These are phyloP conservation scores for Euproctis similis DNA, from an alignment of 2,888 invertebrate genomes.

Conservation along the genomic window DNA sequence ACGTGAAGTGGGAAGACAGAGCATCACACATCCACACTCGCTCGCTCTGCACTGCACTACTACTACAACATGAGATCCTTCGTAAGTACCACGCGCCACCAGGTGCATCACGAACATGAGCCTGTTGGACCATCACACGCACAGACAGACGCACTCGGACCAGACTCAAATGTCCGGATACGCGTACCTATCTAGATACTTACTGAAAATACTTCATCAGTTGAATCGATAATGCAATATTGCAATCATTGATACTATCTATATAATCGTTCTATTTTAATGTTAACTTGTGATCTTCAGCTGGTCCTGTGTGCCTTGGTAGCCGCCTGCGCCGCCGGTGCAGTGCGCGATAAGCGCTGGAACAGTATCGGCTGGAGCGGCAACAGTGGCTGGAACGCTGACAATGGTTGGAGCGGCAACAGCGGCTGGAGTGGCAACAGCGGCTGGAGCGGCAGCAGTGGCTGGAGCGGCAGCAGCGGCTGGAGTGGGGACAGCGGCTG, in stretches of 20 bases:
- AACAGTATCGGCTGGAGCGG: not conserved
- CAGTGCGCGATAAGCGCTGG: slow-evolving; percentile 10
- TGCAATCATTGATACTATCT: no score
- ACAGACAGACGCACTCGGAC: no score
- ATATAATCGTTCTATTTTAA: no score
- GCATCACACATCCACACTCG: no score
- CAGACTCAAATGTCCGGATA: no score
- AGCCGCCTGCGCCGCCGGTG: slow-evolving; percentile 3
- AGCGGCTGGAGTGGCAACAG: slow-evolving; percentile 9
- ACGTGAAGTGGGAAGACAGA: no score
- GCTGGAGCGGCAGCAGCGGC: not conserved
- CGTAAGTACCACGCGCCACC: slow-evolving; percentile 15
- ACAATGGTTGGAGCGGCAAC: not conserved
- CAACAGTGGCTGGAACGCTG: not conserved
- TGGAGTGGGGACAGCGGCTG: not conserved
- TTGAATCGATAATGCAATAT: no score
- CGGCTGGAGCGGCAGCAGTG: slow-evolving; percentile 7
- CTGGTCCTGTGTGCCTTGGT: slow-evolving; percentile 6
- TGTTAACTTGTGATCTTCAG: no score
- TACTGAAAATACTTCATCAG: no score
- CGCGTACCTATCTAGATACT: not conserved
- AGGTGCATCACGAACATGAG: no score
- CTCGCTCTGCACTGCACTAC: slow-evolving; percentile 1
- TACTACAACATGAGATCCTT: slow-evolving; percentile 19
- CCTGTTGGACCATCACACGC: no score